A percentile compares a stretch with the other conserved stretches of the same genome.
Evolutionary conservation across 2,797 vertebrate genomes (phyloP).

Genomic region (Periparus ater): DNA sequence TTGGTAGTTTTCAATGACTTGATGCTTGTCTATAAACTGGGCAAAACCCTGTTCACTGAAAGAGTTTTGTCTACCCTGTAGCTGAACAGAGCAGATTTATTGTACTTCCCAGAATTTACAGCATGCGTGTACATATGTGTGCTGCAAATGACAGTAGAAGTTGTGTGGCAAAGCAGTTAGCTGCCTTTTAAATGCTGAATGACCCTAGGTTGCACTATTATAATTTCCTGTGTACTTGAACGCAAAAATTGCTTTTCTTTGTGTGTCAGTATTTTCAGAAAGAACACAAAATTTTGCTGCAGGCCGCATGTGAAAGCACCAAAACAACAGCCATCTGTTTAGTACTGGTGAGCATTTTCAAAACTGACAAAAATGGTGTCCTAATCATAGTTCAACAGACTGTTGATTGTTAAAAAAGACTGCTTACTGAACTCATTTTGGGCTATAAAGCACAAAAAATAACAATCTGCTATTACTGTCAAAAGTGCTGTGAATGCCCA

Average conservation of each 20-base stretch:
- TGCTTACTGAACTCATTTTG: not conserved
- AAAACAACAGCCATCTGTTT: slow-evolving; percentile 17
- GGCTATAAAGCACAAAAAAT: not conserved
- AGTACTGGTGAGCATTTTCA: slow-evolving; percentile 3
- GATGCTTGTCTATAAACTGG: not conserved
- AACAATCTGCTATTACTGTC: not conserved
- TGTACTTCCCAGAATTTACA: not conserved
- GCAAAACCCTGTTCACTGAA: not conserved
- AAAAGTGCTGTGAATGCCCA: not conserved
- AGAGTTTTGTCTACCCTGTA: not conserved
- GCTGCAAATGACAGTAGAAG: not conserved
- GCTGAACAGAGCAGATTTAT: not conserved
- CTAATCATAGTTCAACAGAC: slow-evolving; percentile 34
- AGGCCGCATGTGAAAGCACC: not conserved
- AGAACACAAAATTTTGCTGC: not conserved
- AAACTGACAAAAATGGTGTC: slow-evolving; percentile 26
- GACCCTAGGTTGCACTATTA: not conserved
- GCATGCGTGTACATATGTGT: not conserved
- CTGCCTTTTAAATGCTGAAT: not conserved
- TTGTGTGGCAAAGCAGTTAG: not conserved
- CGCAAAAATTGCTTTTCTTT: not conserved
- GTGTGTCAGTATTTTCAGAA: not conserved
- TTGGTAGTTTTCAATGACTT: not conserved
- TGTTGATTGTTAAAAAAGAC: slow-evolving; percentile 9
- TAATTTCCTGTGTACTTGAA: not conserved